These are phyloP conservation scores for Drosophila multiciliata DNA, from an alignment of 2,888 invertebrate species.

Conservation along the genomic window DNA sequence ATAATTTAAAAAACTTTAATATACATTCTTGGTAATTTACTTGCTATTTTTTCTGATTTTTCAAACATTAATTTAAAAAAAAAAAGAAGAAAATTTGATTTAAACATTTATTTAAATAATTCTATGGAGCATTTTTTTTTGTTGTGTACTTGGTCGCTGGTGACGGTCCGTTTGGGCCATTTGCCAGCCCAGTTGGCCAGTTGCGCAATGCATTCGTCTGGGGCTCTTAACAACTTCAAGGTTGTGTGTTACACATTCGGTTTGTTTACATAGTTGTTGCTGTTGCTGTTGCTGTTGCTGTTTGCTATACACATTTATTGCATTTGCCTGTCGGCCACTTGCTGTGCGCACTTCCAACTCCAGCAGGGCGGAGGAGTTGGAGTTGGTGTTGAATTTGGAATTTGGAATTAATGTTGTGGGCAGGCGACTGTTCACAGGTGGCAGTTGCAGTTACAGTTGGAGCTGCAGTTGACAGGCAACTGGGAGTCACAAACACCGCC, in stretches of 20 bases:
- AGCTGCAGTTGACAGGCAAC: slow-evolving; percentile 26
- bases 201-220: slow-evolving; percentile 52
- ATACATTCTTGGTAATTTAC: not conserved
- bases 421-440: slow-evolving; percentile 14
- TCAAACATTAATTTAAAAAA: not conserved
- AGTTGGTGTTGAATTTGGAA: slow-evolving; percentile 6
- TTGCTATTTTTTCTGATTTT: not conserved
- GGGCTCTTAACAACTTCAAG: slow-evolving; percentile 52
- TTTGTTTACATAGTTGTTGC: slow-evolving; percentile 43
- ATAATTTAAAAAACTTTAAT: no score
- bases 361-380: slow-evolving; percentile 1
- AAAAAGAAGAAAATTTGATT: no score
- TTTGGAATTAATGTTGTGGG: slow-evolving; percentile 5
- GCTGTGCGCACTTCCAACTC: slow-evolving; percentile 33
- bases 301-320: slow-evolving; percentile 36
- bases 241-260: slow-evolving; percentile 57
- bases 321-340: slow-evolving; percentile 49
- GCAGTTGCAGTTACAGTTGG: slow-evolving; percentile 11
- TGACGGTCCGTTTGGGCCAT: slow-evolving; percentile 52
- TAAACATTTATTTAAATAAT: not conserved
- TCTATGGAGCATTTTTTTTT: not conserved
- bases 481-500: slow-evolving; percentile 25
- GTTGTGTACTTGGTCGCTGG: slow-evolving; percentile 6
- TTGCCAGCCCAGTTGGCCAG: slow-evolving; percentile 37
- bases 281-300: slow-evolving; percentile 8